phyloP scores from a whole-genome alignment of 2,797 vertebrate species.

The Hydrophis major region DNA sequence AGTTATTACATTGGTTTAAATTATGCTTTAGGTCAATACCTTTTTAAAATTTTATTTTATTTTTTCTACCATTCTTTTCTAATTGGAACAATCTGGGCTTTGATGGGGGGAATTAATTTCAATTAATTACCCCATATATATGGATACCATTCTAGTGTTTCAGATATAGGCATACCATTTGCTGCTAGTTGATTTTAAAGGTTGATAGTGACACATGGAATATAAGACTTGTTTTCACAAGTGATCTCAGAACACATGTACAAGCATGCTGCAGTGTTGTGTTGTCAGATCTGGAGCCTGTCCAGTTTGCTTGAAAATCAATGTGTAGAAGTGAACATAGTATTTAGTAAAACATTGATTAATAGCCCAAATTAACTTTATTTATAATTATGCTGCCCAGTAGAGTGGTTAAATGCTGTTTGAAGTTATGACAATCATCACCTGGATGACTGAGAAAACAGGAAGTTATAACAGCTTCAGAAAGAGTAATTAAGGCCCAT shows the following conservation, averaged over 20 bases:
- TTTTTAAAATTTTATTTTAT: neutral
- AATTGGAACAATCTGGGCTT: slow-evolving; percentile 3
- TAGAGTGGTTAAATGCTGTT: slow-evolving; percentile 17
- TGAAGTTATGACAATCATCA: neutral
- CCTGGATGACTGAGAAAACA: neutral
- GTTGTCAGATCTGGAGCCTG: slow-evolving; percentile 10
- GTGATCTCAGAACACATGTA: slow-evolving; percentile 15
- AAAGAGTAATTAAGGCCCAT: neutral
- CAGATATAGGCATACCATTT: slow-evolving; percentile 28
- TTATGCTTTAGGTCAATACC: neutral
- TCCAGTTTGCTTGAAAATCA: slow-evolving; percentile 30
- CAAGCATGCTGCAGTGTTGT: slow-evolving; percentile 20
- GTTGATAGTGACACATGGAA: slow-evolving; percentile 36
- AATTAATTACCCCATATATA: slow-evolving; percentile 26
- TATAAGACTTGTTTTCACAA: slow-evolving; percentile 38
- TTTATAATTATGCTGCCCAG: neutral
- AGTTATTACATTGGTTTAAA: neutral
- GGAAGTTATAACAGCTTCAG: neutral
- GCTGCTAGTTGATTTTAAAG: slow-evolving; percentile 34
- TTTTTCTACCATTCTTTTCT: neutral
- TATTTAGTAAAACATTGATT: neutral
- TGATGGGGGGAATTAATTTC: neutral
- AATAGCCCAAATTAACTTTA: slow-evolving; percentile 30
- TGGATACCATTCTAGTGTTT: slow-evolving; percentile 51
- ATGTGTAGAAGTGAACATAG: neutral